Evolutionary conservation across 1,140 invertebrate species (phyloP), one percentile per base, ranked within the genome.

Genomic region (Bombus difficillimus): DNA sequence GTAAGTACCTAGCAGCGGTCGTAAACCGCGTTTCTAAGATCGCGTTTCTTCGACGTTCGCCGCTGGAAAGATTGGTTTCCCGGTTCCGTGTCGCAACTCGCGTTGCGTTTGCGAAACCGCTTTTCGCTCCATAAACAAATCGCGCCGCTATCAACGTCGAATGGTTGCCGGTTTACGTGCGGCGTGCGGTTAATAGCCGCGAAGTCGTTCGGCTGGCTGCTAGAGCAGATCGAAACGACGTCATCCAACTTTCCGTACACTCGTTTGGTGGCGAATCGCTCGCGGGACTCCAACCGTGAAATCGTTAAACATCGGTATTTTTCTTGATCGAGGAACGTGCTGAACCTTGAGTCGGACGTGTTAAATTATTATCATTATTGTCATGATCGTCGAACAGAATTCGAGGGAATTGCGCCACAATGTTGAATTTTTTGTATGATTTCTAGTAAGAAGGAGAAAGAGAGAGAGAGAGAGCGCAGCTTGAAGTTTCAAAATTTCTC

Each of bases 121-220:
- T 64, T 64, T 64, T 64, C 32, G 47, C 47, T 68, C 32, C 59
- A 66, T 77, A 90, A 92, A 88, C 87, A 90, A 92, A 93, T 91
- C 84, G 82, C 86, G 76, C 37, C 87, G 75, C 86, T 81, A 92
- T 89, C 90, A 78, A 83, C 87, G 90, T 90, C 64, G 83, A 81
- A 93, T 93, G 91, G 89, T 91, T 88, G 39, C 88, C 92, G 89
- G 82, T 94, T 93, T 92, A 92, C 88, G 92, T 89, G 85, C 87
- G 86, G 82, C 89, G 83, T 80, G 88, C 86, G 82, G 84, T 91
- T 85, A 90, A 88, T 89, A 78, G 79, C 82, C 76, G 68, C 68
- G 59, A 79, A 73, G 68, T 74, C 75, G 73, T 76, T 81, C 25
- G 71, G 68, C 22, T 85, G 83, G 78, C 81, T 78, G 81, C 8